These are phyloP conservation scores for Speoplatyrhinus poulsoni DNA, from an alignment of 2,113 vertebrate genomes.

Conservation along the genomic window DNA sequence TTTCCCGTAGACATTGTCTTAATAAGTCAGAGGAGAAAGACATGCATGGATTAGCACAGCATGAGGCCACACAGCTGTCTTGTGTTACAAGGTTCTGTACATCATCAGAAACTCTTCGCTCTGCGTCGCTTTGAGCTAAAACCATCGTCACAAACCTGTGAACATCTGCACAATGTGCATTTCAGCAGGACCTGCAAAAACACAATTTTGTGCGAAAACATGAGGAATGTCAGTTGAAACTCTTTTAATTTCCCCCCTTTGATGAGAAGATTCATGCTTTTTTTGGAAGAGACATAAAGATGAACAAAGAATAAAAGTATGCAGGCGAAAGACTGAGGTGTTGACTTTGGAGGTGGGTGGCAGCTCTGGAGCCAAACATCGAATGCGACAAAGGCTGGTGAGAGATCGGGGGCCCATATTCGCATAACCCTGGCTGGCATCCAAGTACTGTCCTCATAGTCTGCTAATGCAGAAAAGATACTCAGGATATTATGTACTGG, in stretches of 20 bases:
- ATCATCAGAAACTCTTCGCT: background rate
- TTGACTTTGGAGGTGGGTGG: conserved; percentile 41
- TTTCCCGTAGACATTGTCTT: background rate
- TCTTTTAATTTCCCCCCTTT: background rate
- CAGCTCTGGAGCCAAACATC: conserved; percentile 8
- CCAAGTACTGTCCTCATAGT: background rate
- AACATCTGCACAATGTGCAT: no score
- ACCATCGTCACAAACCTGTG: background rate
- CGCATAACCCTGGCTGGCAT: conserved; percentile 11
- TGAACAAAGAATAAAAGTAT: conserved; percentile 17
- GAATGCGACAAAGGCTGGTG: background rate
- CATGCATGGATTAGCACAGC: background rate
- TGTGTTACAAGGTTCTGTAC: background rate
- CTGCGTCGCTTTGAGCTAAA: background rate
- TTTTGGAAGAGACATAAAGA: conserved; percentile 7
- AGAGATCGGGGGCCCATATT: background rate
- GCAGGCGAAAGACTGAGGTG: conserved; percentile 5
- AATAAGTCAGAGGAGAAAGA: background rate
- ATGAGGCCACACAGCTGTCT: background rate
- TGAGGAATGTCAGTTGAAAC: conserved; percentile 5
- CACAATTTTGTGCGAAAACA: no score
- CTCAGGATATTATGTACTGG: background rate
- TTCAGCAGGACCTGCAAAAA: no score
- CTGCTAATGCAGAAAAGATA: background rate
- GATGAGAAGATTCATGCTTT: background rate